Percentiles rank a stretch among this genome's conserved stretches.
These are phyloP conservation scores for Onthophagus taurus DNA, from an alignment of 1,140 invertebrate genomes.

Conservation along the genomic window DNA sequence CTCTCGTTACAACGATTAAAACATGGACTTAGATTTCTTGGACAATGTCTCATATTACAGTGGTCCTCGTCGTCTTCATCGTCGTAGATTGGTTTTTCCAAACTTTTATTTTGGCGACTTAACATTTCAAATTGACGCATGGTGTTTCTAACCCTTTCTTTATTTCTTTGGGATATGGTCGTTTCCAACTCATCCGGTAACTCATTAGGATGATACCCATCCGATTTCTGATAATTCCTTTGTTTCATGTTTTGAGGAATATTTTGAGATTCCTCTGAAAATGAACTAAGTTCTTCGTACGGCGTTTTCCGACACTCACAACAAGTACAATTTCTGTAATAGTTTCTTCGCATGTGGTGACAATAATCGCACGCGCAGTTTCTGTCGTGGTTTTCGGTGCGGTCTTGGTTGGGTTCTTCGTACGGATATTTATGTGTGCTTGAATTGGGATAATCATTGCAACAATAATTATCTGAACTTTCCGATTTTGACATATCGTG, in stretches of 20 bases:
- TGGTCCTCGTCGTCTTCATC: slow-evolving; percentile 22
- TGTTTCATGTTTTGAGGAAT: slow-evolving; percentile 26
- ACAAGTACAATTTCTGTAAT: slow-evolving; percentile 13
- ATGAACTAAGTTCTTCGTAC: slow-evolving; percentile 7
- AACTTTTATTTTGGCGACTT: slow-evolving; percentile 30
- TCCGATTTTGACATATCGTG: background rate
- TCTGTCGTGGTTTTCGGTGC: slow-evolving; percentile 5
- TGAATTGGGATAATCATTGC: background rate
- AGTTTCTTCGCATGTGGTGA: background rate
- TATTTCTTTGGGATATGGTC: slow-evolving; percentile 25
- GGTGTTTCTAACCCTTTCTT: slow-evolving; percentile 27
- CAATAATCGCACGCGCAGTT: slow-evolving; percentile 5
- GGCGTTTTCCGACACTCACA: slow-evolving; percentile 3
- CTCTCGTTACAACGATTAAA: slow-evolving; percentile 13
- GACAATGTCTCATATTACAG: background rate
- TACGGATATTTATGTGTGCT: slow-evolving; percentile 16
- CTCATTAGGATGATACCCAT: slow-evolving; percentile 28
- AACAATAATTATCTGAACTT: background rate
- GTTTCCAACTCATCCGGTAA: slow-evolving; percentile 31
- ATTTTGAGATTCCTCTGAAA: slow-evolving; percentile 10
- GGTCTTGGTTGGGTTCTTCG: slow-evolving; percentile 13
- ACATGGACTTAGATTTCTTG: background rate
- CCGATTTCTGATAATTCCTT: slow-evolving; percentile 35
- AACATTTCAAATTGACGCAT: slow-evolving; percentile 32
- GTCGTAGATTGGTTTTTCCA: slow-evolving; percentile 31